A percentile compares a stretch with the other conserved stretches of the same genome.
Conservation (phyloP, 2,797 vertebrate genomes). For the Eremophila alpestris region DNA sequence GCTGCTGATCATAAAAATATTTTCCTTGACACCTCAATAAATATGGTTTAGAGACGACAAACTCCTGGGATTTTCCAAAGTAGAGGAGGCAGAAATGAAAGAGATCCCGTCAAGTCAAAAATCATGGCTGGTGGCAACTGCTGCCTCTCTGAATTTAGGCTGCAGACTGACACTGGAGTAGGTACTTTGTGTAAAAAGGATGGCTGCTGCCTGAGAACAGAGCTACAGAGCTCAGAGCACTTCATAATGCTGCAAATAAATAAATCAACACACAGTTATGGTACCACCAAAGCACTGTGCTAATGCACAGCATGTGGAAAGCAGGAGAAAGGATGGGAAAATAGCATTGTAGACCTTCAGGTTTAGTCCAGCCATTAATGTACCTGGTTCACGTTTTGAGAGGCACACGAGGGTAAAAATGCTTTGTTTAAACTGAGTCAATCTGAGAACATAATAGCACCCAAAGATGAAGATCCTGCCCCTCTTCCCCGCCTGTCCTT, state of each 20-base stretch:
- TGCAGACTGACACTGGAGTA: background rate
- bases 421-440: background rate
- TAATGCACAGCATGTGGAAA: background rate
- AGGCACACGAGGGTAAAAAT: background rate
- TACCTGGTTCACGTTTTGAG: background rate
- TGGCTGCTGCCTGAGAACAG: background rate
- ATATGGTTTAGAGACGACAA: background rate
- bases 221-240: background rate
- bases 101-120: background rate
- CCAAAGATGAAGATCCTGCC: background rate
- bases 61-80: background rate
- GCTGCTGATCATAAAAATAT: background rate
- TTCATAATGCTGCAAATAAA: background rate
- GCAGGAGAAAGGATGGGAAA: background rate
- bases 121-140: background rate
- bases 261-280: background rate
- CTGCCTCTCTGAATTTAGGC: background rate
- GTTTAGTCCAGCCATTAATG: background rate
- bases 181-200: background rate
- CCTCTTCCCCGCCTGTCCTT: background rate
- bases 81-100: background rate
- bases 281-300: background rate
- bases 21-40: background rate
- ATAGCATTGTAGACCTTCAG: background rate
- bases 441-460: background rate